Base-by-base conservation (phyloP, 2,113 vertebrate genomes). In the Neolamprologus brichardi region DNA sequence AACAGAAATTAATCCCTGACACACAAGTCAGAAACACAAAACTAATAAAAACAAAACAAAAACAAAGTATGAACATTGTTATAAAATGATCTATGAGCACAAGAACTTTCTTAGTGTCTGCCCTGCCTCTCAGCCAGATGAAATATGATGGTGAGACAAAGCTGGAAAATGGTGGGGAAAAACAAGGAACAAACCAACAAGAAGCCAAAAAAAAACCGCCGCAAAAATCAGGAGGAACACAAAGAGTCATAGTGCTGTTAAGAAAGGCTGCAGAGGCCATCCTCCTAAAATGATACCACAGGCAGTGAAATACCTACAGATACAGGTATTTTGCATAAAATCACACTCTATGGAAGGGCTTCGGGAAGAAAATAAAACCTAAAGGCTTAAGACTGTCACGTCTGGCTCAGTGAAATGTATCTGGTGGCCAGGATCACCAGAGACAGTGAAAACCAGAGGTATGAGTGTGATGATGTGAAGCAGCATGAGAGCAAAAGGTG, bases 191-290 rank as follows among this genome's bases (percentile, higher is more conserved):
- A n/a, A n/a, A n/a, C n/a, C n/a, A n/a, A n/a, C n/a, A n/a, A n/a
- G n/a, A n/a, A n/a, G n/a, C n/a, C n/a, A n/a, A n/a, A n/a, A n/a
- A n/a, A n/a, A n/a, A n/a, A n/a, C n/a, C n/a, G n/a, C n/a, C n/a
- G n/a, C n/a, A n/a, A n/a, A n/a, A n/a, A 46, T 18, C 9, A 75
- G 41, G 20, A 72, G 13, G 64, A 23, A 72, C 37, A 44, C 37
- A 72, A 44, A 72, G 3, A 41, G 0, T 9, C 5, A 25, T 0
- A 25, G 13, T 44, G 39, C n/a, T 72, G 64, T 41, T 41, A 18
- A 49, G 15, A 25, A 46, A 46, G 15, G 8, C 41, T 75, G 5
- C 8, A 75, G 70, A 28, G 9, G 39, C 67, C 0, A 17, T 75
- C 14, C 67, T 41, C 70, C 23, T 75, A 46, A 28, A 75, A 46